A percentile compares a stretch with the other conserved stretches of the same genome.
These are phyloP conservation scores for Dendronephthya gigantea DNA, from an alignment of 64 coral and sea anemone species.

Conservation along the genomic window DNA sequence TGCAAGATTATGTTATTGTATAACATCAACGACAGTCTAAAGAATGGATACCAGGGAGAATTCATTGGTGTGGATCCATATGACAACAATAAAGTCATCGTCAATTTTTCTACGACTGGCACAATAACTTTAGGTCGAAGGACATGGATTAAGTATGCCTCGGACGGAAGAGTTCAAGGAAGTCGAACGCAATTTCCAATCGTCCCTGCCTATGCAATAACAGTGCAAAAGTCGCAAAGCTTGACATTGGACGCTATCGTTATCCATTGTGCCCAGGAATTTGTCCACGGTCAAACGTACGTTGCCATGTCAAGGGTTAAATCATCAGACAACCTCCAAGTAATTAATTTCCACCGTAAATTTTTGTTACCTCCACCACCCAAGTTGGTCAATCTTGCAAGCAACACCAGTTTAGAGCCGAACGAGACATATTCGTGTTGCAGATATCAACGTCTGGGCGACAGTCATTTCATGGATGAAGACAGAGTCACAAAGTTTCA, in stretches of 20 bases:
- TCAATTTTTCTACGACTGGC: not conserved
- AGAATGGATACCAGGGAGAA: constrained; percentile 14
- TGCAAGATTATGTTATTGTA: not conserved
- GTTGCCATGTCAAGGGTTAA: not conserved
- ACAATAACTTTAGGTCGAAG: not conserved
- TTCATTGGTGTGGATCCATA: not conserved
- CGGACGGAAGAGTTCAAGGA: not conserved
- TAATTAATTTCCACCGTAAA: not conserved
- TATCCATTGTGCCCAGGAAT: not conserved
- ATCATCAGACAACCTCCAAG: not conserved
- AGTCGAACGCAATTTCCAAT: constrained; percentile 13
- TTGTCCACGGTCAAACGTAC: not conserved
- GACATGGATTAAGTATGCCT: not conserved
- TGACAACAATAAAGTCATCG: not conserved
- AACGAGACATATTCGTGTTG: not conserved
- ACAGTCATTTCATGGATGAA: not conserved
- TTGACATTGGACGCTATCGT: not conserved
- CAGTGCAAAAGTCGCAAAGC: not conserved
- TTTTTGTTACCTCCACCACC: not conserved
- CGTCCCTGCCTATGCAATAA: not conserved
- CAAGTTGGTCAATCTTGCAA: not conserved
- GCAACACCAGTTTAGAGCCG: not conserved
- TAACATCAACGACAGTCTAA: not conserved
- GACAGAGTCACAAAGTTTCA: not conserved
- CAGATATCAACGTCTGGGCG: not conserved